Percentiles rank a stretch among this genome's conserved stretches.
These are phyloP conservation scores for Trissolcus brochymenae DNA, from an alignment of 2,888 invertebrate species.

Conservation along the genomic window DNA sequence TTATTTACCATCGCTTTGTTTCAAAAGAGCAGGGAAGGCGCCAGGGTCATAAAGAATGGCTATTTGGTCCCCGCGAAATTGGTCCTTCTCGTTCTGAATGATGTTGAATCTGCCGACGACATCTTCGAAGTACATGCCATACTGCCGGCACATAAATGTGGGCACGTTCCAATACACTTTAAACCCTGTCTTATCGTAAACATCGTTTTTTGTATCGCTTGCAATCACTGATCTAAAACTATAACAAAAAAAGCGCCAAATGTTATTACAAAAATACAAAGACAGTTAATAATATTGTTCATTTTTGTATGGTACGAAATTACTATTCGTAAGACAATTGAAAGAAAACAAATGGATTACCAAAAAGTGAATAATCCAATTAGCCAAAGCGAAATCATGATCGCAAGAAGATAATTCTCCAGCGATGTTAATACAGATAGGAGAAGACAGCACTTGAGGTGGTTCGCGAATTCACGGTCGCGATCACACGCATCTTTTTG, in stretches of 20 bases:
- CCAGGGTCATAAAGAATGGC: conserved; percentile 87
- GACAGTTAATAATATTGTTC: background rate
- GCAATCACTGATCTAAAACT: conserved; percentile 36
- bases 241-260: background rate
- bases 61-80: conserved; percentile 82
- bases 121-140: conserved; percentile 80
- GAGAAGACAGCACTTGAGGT: background rate
- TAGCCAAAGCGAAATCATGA: background rate
- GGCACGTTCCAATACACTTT: conserved; percentile 87
- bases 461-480: conserved; percentile 9
- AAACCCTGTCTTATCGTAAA: conserved; percentile 68
- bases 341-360: background rate
- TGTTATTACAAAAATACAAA: background rate
- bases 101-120: conserved; percentile 81
- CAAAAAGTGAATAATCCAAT: background rate
- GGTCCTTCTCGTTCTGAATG: conserved; percentile 81
- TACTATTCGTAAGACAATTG: background rate
- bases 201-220: conserved; percentile 30
- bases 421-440: background rate
- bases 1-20: conserved; percentile 74
- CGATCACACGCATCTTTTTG: conserved; percentile 23
- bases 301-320: too few species aligned
- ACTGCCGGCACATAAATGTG: conserved; percentile 83
- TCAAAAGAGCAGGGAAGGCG: conserved; percentile 82
- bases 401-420: background rate